Evolutionary conservation across 2,797 vertebrate genomes (phyloP).

Genomic region (Sebastes hubbsi): DNA sequence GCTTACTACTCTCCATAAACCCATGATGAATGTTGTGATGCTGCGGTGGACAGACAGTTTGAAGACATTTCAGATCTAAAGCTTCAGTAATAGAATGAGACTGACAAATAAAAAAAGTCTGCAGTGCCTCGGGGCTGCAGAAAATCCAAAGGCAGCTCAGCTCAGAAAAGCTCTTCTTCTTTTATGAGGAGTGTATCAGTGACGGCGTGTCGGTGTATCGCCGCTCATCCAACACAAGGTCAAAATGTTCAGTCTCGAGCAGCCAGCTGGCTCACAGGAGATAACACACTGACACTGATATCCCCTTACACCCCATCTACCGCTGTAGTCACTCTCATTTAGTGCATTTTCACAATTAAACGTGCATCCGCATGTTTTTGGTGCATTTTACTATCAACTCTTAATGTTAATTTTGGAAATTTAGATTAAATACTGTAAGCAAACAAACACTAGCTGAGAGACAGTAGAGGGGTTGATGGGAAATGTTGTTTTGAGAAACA

Average conservation of each 20-base stretch:
- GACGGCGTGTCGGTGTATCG: neutral
- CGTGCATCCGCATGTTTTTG: neutral
- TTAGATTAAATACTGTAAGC: neutral
- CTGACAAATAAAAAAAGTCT: neutral
- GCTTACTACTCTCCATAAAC: neutral
- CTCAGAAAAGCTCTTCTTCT: neutral
- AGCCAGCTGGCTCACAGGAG: constrained; percentile 46
- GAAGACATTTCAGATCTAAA: neutral
- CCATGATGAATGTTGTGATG: neutral
- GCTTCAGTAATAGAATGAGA: neutral
- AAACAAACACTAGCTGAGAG: neutral
- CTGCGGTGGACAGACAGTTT: neutral
- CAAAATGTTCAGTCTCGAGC: constrained; percentile 21
- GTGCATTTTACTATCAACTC: neutral
- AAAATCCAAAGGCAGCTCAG: neutral
- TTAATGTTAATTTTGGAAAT: neutral
- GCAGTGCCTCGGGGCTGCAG: neutral
- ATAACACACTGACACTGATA: constrained; percentile 15
- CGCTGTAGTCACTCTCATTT: neutral
- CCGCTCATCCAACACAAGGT: constrained; percentile 47
- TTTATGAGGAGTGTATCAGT: constrained; percentile 2
- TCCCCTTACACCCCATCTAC: neutral
- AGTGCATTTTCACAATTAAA: neutral
- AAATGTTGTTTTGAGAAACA: neutral
- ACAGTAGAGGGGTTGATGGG: neutral